phyloP scores from a whole-genome alignment of 1,140 invertebrate species.

The Calliphora vicina region DNA sequence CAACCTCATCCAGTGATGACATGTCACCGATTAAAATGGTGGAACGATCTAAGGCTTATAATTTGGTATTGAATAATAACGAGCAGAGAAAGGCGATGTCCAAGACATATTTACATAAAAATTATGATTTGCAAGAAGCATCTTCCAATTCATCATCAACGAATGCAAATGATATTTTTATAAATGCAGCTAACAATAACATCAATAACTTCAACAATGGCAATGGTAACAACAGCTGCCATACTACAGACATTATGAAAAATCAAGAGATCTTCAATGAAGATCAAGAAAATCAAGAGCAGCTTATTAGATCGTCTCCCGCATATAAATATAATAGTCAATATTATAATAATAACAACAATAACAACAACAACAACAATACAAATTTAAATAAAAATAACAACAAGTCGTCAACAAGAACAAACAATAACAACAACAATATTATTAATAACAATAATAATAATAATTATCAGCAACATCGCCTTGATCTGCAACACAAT shows the following conservation, averaged over 20 bases:
- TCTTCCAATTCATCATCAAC: constrained; percentile 41
- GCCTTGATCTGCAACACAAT: constrained; percentile 39
- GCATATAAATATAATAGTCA: constrained; percentile 58
- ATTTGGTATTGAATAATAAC: constrained; percentile 42
- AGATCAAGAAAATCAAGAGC: constrained; percentile 56
- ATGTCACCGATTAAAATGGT: constrained; percentile 51
- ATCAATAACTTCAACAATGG: constrained; percentile 17
- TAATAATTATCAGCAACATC: constrained; percentile 37
- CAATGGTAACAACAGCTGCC: constrained; percentile 23
- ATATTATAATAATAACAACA: constrained; percentile 46
- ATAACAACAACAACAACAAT: constrained; percentile 40
- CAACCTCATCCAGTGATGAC: constrained; percentile 53
- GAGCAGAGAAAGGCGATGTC: constrained; percentile 43
- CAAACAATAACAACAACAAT: constrained; percentile 17
- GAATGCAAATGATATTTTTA: constrained; percentile 39
- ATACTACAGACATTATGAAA: too few relatives aligned
- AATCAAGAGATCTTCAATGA: constrained; percentile 37
- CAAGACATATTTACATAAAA: constrained; percentile 40
- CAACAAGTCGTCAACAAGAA: constrained; percentile 37
- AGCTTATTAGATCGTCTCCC: constrained; percentile 64
- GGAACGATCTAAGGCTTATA: constrained; percentile 6
- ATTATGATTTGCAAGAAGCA: constrained; percentile 40
- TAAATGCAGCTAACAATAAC: not conserved
- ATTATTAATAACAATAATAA: constrained; percentile 15
- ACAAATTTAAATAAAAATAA: constrained; percentile 38